Conservation (phyloP, 2,888 invertebrate genomes). For the Xestia c-nigrum region DNA sequence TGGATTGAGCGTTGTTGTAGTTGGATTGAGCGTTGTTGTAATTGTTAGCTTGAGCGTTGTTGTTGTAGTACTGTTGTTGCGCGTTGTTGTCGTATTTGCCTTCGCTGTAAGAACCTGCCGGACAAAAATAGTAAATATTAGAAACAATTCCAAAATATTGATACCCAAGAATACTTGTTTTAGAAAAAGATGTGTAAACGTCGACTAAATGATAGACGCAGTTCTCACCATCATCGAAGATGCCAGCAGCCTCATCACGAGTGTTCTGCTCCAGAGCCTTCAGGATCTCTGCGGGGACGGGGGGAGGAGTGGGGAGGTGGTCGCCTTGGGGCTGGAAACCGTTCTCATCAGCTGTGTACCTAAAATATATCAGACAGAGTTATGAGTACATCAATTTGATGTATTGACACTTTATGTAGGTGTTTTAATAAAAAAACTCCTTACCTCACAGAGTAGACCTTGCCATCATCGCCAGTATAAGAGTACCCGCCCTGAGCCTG, state of each 20-base stretch:
- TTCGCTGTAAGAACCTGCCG: constrained; percentile 84
- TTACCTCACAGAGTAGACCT: constrained; percentile 84
- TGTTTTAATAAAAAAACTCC: neutral
- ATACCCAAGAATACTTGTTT: no score
- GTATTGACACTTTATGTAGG: no score
- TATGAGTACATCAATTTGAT: neutral
- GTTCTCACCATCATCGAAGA: constrained; percentile 84
- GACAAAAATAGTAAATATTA: neutral
- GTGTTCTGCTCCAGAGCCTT: constrained; percentile 86
- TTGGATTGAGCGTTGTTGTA: constrained; percentile 68
- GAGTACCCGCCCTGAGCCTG: constrained; percentile 85
- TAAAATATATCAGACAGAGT: constrained; percentile 49
- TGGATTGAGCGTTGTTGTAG: constrained; percentile 67
- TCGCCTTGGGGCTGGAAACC: constrained; percentile 86
- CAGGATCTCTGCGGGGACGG: constrained; percentile 85
- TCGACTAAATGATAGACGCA: neutral
- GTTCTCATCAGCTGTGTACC: constrained; percentile 87
- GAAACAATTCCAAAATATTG: neutral
- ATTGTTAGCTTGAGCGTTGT: constrained; percentile 57
- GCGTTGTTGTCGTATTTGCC: constrained; percentile 76
- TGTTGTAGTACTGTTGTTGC: constrained; percentile 64
- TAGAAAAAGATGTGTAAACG: neutral
- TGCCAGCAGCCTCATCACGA: constrained; percentile 86
- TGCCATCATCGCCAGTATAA: constrained; percentile 87
- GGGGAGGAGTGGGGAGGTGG: constrained; percentile 86